These are phyloP conservation scores for Lontra canadensis DNA, from an alignment of 2,113 vertebrate genomes.

Conservation along the genomic window DNA sequence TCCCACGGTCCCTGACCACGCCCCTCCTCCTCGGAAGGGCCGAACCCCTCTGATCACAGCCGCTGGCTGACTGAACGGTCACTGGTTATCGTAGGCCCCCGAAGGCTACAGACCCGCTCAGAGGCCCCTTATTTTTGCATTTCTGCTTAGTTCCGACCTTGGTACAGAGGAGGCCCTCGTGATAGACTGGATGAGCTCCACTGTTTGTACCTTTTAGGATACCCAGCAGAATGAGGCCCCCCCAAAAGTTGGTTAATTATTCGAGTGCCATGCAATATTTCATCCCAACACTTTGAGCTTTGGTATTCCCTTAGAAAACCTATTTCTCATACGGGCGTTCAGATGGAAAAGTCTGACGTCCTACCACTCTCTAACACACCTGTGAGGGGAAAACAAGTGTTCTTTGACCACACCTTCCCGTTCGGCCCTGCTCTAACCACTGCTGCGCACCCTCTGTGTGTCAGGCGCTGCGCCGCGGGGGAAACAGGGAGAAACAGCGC, in stretches of 20 bases:
- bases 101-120: no score
- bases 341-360: background rate
- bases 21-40: background rate
- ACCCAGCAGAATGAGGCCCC: background rate
- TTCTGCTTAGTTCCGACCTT: background rate
- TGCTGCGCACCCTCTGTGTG: accelerated
- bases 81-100: background rate
- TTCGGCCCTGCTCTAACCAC: background rate
- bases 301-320: background rate
- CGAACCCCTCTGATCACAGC: background rate
- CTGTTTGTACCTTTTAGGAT: background rate
- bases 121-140: background rate
- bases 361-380: background rate
- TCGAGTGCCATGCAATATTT: background rate
- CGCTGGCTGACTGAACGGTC: background rate
- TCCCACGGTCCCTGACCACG: background rate
- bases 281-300: background rate
- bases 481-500: background rate
- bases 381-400: background rate
- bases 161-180: background rate
- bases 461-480: background rate
- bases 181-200: background rate
- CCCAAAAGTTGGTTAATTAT: background rate
- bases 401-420: background rate
- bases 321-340: background rate